Conservation (phyloP, 1,140 invertebrate species). For the Andrena cerasifolii region DNA sequence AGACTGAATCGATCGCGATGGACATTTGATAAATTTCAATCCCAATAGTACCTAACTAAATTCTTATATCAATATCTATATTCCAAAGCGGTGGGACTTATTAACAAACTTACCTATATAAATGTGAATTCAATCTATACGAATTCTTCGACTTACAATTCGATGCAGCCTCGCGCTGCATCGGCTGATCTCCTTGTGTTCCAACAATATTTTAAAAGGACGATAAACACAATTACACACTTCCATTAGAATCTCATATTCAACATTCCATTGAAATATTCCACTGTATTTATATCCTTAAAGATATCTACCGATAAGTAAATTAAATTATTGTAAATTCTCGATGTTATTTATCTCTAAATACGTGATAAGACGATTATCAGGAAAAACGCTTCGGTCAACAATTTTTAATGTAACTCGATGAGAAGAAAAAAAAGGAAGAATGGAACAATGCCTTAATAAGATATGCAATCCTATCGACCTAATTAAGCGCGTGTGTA, state of each 20-base stretch:
- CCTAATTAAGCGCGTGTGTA: constrained; percentile 17
- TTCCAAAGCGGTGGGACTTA: constrained; percentile 12
- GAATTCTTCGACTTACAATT: constrained; percentile 16
- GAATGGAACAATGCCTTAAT: constrained; percentile 42
- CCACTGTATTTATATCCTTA: constrained; percentile 37
- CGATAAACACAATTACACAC: background rate
- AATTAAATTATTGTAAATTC: constrained; percentile 40
- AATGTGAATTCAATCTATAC: constrained; percentile 12
- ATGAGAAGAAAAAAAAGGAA: constrained; percentile 1
- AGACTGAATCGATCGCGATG: constrained; percentile 17
- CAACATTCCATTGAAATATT: constrained; percentile 35
- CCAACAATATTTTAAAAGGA: constrained; percentile 6
- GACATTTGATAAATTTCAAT: background rate
- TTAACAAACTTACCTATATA: constrained; percentile 20
- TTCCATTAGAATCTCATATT: background rate
- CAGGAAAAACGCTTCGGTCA: constrained; percentile 11
- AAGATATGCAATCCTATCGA: constrained; percentile 41
- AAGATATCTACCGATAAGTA: constrained; percentile 37
- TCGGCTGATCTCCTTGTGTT: constrained; percentile 45
- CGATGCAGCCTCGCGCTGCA: constrained; percentile 22
- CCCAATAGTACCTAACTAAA: constrained; percentile 25
- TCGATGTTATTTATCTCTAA: constrained; percentile 24
- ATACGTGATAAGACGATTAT: constrained; percentile 13
- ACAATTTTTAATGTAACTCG: constrained; percentile 27
- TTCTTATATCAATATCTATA: constrained; percentile 3